Base-by-base conservation (phyloP, 2,888 invertebrate genomes). In the Lasioglossum marginatum region DNA sequence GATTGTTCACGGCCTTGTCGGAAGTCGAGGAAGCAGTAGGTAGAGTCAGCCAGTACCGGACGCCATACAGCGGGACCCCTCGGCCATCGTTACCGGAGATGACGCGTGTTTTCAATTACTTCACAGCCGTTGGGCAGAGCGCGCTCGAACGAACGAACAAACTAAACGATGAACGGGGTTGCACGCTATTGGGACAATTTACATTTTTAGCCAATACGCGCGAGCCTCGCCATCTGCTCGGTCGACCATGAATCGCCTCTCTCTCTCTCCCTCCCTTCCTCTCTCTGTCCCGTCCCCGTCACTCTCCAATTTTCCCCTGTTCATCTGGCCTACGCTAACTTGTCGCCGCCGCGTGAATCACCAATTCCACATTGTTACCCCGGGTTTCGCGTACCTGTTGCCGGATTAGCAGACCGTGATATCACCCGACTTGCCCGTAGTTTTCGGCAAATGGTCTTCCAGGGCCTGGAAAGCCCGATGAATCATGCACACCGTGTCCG, bases 151-250 rank as follows among this genome's bases (percentile, higher is more conserved):
- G 82, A 82, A 77, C 81, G 87, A 86, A 72, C 80, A 82, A 86
- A 83, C 82, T 83, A 57, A 73, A 73, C 73, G 75, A 79, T 71
- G 81, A 79, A 82, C 86, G 74, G 85, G 85, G 82, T 76, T 72
- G 77, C 77, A 89, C 86, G 82, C 87, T 86, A 88, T 87, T 85
- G 84, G 89, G 89, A 88, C 91, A 93, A 94, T 94, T 94, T 94
- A 92, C 93, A 94, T 94, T 94, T 94, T 93, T 92, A 90, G 91
- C 91, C 92, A 93, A 93, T 94, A 93, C 93, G 93, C 93, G 93
- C 92, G 40, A 82, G 72, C 77, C 74, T 37, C 68, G 73, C 45
- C 76, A 82, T 77, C 85, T 82, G 88, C 75, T 88, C 89, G 85
- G 40, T 87, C 86, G 82, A 89, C 88, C 90, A 88, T 88, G 85